Evolutionary conservation across 1,140 invertebrate species (phyloP).

Genomic region (Ostrea denselamellosa): DNA sequence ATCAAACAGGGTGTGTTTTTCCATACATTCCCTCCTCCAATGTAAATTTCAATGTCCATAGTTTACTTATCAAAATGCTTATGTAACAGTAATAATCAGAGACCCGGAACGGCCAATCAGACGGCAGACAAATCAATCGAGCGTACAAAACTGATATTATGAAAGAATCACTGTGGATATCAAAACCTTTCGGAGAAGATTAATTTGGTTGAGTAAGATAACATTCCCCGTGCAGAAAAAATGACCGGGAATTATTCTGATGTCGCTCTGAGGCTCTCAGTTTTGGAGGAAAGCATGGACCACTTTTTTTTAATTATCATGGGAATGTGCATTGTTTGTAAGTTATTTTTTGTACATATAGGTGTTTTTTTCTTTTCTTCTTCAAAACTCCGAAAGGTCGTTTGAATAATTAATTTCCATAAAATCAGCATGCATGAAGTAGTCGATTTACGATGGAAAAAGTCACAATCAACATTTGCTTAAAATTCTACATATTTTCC

Average conservation of each 20-base stretch:
- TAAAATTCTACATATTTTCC: no score
- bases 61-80: neutral
- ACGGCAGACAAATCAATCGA: neutral
- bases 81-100: neutral
- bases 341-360: conserved; percentile 43
- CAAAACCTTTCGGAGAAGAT: neutral
- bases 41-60: no score
- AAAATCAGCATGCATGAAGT: no score
- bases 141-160: neutral
- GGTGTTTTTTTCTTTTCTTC: neutral
- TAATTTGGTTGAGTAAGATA: neutral
- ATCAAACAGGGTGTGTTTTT: no score
- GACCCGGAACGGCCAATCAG: neutral
- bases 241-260: neutral
- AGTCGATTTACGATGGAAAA: no score
- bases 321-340: conserved; percentile 61
- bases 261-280: neutral
- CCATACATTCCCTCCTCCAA: no score
- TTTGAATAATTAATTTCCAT: no score
- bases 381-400: no score
- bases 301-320: conserved; percentile 59
- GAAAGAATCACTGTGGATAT: neutral
- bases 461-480: no score
- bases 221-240: neutral
- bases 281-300: conserved; percentile 48